Evolutionary conservation across 2,113 vertebrate species (phyloP), one percentile per base, ranked within the genome.

Genomic region (Pagrus major): DNA sequence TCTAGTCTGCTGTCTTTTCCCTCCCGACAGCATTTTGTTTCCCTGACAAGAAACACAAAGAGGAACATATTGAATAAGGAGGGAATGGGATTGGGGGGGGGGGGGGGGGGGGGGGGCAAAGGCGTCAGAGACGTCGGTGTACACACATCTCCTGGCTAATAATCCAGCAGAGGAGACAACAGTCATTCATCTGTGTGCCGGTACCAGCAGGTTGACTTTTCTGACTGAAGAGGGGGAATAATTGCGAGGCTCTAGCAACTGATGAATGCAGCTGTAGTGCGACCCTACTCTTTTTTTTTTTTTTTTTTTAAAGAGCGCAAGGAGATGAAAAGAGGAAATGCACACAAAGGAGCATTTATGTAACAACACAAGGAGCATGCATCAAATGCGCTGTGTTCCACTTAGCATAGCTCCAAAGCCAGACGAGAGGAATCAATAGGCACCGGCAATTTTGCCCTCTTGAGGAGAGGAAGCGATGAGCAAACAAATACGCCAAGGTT

Each of bases 331-430:
- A 73, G 76, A 84, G 73, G 68, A 80, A 85, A 85, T 63, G 20
- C 69, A 87, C 88, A 88, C 78, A 88, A 79, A 90, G 88, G 81
- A 84, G 67, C 88, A 65, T 93, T 93, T 92, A 89, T 89, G 80
- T 82, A 82, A 87, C 88, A 87, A 86, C 88, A 88, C 83, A 88
- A 89, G 83, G 85, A 87, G 82, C 63, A 69, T 54, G 81, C 69
- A 89, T 92, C 89, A 92, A 93, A 91, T 87, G 83, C 80, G 78
- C 80, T 15, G 77, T 64, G 86, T 86, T 92, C 78, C 83, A 88
- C 86, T 93, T 83, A 86, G 81, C 85, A 64, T 47, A 46, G 81
- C 66, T 59, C 49, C 76, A 70, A 81, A 89, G 75, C 66, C 49
- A 70, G 77, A 71, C 74, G 42, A 61, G 64, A 68, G 54, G 74